Base-by-base conservation (phyloP, 2,888 invertebrate genomes). In the Morpho deidamia region DNA sequence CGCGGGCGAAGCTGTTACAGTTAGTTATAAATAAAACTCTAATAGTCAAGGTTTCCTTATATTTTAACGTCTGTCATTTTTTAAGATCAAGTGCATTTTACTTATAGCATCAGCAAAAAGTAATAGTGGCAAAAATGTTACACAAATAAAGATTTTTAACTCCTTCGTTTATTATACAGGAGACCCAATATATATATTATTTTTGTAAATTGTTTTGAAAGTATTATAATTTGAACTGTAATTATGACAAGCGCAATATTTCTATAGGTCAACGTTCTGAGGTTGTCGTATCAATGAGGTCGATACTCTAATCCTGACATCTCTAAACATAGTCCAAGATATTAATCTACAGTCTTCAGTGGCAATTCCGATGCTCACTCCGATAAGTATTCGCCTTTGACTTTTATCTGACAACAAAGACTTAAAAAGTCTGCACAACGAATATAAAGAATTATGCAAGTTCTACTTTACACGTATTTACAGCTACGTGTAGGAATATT, bases 401-500 rank as follows among this genome's bases (percentile, higher is more conserved):
- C 53, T 44, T 49, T 54, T 43, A 46, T 53, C 53, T 48, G 44
- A 49, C 49, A 49, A 49, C 44, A 44, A 53, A 53, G 49, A 41
- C 40, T 71, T 66, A 65, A 65, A 54, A 66, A 68, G 75, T 75
- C 66, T 65, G 49, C 34, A 41, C 34, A 41, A 49, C 34, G 42
- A 11, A 11, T 35, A 11, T 35, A n/a, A 41, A 34, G 42, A 49
- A 42, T 34, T 49, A 37, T 42, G 35, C 49, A 42, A 49, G 49
- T 42, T 41, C 14, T 35, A 14, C 11, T 33, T 38, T 14, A 14
- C 10, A 14, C 34, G 11, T 8, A 44, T 23, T 5, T 23, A 23
- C 23, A 1, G 23, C 23, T 23, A 23, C 23, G 23, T 23, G 23
- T 23, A 23, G 5, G 23, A 23, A 23, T 23, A 23, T 23, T 5